Evolutionary conservation across 1,140 invertebrate genomes (phyloP), one percentile per base, ranked within the genome.

Genomic region (Batillaria attramentaria): DNA sequence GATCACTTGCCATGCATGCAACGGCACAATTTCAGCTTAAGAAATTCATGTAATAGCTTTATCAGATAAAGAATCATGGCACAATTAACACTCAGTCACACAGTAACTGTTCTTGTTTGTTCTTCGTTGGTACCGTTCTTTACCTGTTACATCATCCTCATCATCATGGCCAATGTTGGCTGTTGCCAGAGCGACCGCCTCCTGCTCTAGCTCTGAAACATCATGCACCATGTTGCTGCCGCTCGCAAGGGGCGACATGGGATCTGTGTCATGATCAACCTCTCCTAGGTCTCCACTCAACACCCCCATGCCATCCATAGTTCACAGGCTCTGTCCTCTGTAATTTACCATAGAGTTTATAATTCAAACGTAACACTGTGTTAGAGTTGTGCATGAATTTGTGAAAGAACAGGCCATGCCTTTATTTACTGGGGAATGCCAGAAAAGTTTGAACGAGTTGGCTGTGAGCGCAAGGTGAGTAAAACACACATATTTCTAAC

Each of bases 111-210:
- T n/a, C n/a, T n/a, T n/a, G n/a, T n/a, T n/a, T n/a, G n/a, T n/a
- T n/a, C n/a, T n/a, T n/a, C n/a, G 28, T 62, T 62, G n/a, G n/a
- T 6, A 18, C 31, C 13, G 6, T n/a, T 5, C 33, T 6, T 37
- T 33, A 70, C 68, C 68, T 28, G 39, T 18, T 8, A 57, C 72
- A n/a, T 57, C 50, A 54, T 73, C 72, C 3, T 73, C 72, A 37
- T 74, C 72, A 20, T 74, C 72, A 57, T 66, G 57, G 20, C n/a
- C 70, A 42, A 50, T 73, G 28, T 42, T 60, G 33, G 54, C 69
- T 28, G 43, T 69, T 20, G 39, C 77, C 46, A n/a, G 37, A 33
- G n/a, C 39, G n/a, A 35, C 69, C 18, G 20, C 66, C 42, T 70
- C 60, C 50, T 62, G 41, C 57, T 72, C 66, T 60, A 78, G 41